These are phyloP conservation scores for Sebastes baramenuke DNA, from an alignment of 2,797 vertebrate species.

Conservation along the genomic window DNA sequence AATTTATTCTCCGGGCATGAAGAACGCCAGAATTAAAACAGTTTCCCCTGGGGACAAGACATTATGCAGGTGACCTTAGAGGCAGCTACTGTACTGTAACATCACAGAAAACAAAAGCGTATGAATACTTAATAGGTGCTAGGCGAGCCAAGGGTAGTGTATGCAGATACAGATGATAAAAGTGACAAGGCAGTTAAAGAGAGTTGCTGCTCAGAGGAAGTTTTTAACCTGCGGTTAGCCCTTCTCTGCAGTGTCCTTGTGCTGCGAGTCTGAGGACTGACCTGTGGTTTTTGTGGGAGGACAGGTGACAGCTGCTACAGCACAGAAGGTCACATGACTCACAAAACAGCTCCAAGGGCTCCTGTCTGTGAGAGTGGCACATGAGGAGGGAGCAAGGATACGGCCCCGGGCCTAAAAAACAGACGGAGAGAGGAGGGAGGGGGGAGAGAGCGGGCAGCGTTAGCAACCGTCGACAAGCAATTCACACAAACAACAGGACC, in stretches of 20 bases:
- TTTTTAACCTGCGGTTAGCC: constrained; percentile 68
- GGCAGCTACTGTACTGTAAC: constrained; percentile 60
- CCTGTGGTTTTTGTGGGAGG: constrained; percentile 87
- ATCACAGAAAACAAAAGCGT: constrained; percentile 68
- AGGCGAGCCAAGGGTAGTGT: constrained; percentile 70
- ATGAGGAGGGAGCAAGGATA: constrained; percentile 79
- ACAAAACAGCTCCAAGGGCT: constrained; percentile 87
- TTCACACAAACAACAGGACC: constrained; percentile 5
- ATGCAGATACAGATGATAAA: constrained; percentile 73
- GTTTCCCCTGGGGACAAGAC: constrained; percentile 50
- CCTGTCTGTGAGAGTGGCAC: constrained; percentile 86
- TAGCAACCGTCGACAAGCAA: constrained; percentile 33
- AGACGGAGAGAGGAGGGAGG: constrained; percentile 12
- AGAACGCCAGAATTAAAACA: constrained; percentile 60
- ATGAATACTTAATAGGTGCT: constrained; percentile 73
- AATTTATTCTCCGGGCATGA: constrained; percentile 53
- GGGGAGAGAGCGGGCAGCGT: neutral
- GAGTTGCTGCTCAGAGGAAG: constrained; percentile 48
- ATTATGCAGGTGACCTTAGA: constrained; percentile 76
- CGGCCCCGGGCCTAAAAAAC: constrained; percentile 75
- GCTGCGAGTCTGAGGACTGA: constrained; percentile 70
- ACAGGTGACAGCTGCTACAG: constrained; percentile 89
- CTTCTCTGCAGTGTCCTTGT: constrained; percentile 73
- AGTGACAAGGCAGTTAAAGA: constrained; percentile 70
- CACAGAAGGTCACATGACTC: constrained; percentile 88